Percentiles rank a stretch among this genome's conserved stretches.
These are phyloP conservation scores for Dasypogon diadema DNA, from an alignment of 2,888 invertebrate genomes.

Conservation along the genomic window DNA sequence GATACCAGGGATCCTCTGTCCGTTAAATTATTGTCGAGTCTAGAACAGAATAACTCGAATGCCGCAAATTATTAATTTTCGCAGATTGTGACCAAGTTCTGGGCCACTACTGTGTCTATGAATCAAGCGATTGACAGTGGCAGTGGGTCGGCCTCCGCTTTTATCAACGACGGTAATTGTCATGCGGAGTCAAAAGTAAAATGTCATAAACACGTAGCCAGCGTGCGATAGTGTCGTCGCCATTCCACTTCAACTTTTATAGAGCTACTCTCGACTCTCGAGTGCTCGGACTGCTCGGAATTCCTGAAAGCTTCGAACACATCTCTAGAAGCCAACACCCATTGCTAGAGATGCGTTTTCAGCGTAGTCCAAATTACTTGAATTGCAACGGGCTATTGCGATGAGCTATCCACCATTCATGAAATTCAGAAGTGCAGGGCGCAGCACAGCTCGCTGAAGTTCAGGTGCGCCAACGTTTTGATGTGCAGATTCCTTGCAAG, in stretches of 20 bases:
- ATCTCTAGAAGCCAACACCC: slow-evolving; percentile 25
- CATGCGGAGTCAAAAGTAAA: not conserved
- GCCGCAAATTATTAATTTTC: slow-evolving; percentile 48
- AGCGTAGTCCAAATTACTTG: slow-evolving; percentile 38
- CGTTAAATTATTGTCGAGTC: slow-evolving; percentile 54
- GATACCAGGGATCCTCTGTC: slow-evolving; percentile 53
- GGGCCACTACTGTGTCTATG: slow-evolving; percentile 20
- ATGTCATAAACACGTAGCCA: slow-evolving; percentile 12
- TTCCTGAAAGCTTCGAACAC: slow-evolving; percentile 26
- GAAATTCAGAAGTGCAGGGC: slow-evolving; percentile 42
- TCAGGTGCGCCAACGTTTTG: slow-evolving; percentile 1
- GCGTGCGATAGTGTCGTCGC: not conserved
- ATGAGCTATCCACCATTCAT: slow-evolving; percentile 16
- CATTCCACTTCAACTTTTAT: slow-evolving; percentile 35
- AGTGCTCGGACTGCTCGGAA: slow-evolving; percentile 20
- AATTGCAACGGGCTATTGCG: not conserved
- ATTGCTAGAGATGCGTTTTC: slow-evolving; percentile 15
- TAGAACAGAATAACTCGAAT: slow-evolving; percentile 45
- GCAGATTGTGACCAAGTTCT: slow-evolving; percentile 34
- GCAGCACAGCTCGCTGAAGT: slow-evolving; percentile 6
- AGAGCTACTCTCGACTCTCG: too few relatives aligned
- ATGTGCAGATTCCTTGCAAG: slow-evolving; percentile 20
- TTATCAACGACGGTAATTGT: slow-evolving; percentile 3
- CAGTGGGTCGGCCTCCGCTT: not conserved
- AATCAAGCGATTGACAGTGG: slow-evolving; percentile 28